A percentile compares a stretch with the other conserved stretches of the same genome.
Conservation (phyloP, 35 echinoderm and acorn worm genomes). For the Stichopus chloronotus region DNA sequence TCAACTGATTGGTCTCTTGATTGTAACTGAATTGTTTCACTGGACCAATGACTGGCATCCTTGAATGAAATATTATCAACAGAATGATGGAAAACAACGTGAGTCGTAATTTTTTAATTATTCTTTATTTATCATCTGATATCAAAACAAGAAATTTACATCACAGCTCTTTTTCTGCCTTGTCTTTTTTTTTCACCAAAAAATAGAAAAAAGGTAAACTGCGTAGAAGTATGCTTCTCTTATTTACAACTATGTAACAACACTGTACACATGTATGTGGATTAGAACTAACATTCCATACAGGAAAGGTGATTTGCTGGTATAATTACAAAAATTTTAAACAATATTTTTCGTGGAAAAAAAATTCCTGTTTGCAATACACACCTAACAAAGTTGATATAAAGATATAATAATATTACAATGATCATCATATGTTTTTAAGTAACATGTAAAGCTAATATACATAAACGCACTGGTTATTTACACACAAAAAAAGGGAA, state of each 20-base stretch:
- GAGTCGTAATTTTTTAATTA: conserved; percentile 40
- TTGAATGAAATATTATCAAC: not conserved
- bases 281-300: conserved; percentile 36
- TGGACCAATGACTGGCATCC: too few relatives aligned
- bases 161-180: conserved; percentile 55
- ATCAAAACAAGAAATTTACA: conserved; percentile 66
- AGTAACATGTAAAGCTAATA: conserved; percentile 23
- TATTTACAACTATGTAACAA: conserved; percentile 61
- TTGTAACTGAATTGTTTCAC: too few relatives aligned
- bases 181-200: conserved; percentile 54
- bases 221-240: conserved; percentile 56
- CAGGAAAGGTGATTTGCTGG: conserved; percentile 39
- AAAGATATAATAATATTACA: conserved; percentile 44
- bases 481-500: conserved; percentile 10
- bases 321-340: conserved; percentile 49
- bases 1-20: too few relatives aligned
- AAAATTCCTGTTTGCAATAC: conserved; percentile 26
- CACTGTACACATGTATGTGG: conserved; percentile 43
- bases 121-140: conserved; percentile 54
- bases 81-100: not conserved
- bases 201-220: conserved; percentile 56
- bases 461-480: conserved; percentile 44
- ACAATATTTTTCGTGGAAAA: conserved; percentile 39
- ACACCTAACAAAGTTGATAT: conserved; percentile 48
- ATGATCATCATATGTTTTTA: conserved; percentile 38